Evolutionary conservation across 35 echinoderm and acorn worm genomes (phyloP).

Genomic region (Heliocidaris tuberculata): DNA sequence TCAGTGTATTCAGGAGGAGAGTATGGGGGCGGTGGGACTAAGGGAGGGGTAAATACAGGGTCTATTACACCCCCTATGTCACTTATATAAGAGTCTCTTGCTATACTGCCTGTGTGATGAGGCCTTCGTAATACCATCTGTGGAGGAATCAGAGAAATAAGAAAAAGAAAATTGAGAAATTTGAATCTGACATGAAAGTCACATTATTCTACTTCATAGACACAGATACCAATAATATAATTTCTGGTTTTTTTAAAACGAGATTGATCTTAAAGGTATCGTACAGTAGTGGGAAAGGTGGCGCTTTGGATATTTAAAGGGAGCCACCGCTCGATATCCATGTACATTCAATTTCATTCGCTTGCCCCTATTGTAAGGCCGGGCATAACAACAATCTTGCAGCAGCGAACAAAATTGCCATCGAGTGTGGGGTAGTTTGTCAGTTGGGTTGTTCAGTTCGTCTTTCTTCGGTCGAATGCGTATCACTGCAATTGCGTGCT

Average conservation of each 20-base stretch:
- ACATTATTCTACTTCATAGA: background rate
- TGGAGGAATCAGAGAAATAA: conserved; percentile 41
- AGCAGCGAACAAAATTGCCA: too few relatives aligned
- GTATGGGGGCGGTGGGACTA: conserved; percentile 79
- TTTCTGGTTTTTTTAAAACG: background rate
- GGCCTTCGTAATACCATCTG: conserved; percentile 72
- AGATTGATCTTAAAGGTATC: too few relatives aligned
- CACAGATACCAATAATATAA: background rate
- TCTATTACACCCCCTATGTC: conserved; percentile 65
- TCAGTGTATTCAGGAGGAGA: conserved; percentile 79
- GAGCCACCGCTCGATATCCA: too few relatives aligned
- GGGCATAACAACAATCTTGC: too few relatives aligned
- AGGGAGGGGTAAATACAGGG: conserved; percentile 74
- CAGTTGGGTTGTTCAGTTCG: too few relatives aligned
- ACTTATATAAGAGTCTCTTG: conserved; percentile 66
- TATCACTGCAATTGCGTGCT: too few relatives aligned
- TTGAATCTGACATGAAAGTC: background rate
- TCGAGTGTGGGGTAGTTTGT: too few relatives aligned
- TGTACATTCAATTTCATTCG: too few relatives aligned
- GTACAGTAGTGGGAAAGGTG: too few relatives aligned
- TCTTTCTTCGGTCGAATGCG: too few relatives aligned
- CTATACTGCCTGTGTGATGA: conserved; percentile 57
- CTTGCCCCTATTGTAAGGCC: too few relatives aligned
- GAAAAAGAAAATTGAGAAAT: background rate
- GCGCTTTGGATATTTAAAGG: too few relatives aligned